Evolutionary conservation across 2,888 invertebrate species (phyloP).

Genomic region (Drosophila peninsularis): DNA sequence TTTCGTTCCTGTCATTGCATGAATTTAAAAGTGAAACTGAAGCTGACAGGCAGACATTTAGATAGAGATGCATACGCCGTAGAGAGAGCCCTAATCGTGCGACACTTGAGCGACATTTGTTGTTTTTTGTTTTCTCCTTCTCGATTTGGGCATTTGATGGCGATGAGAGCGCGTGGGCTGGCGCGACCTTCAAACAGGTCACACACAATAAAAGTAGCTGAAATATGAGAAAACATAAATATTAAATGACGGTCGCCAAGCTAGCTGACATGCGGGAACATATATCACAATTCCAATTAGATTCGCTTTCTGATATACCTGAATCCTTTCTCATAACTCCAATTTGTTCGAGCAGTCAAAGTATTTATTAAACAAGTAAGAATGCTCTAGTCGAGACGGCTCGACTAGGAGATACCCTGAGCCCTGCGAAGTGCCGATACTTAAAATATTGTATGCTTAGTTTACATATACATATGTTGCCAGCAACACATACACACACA

Average conservation of each 20-base stretch:
- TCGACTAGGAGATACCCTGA: too few relatives aligned
- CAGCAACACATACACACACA: too few relatives aligned
- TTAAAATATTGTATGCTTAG: too few relatives aligned
- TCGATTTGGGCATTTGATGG: slow-evolving; percentile 53
- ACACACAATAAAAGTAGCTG: slow-evolving; percentile 58
- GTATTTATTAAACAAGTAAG: too few relatives aligned
- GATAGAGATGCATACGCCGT: slow-evolving; percentile 54
- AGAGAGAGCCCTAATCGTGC: slow-evolving; percentile 21
- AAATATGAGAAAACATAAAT: slow-evolving; percentile 43
- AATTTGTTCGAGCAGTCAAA: slow-evolving; percentile 1
- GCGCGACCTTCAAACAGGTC: slow-evolving; percentile 58
- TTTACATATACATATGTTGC: too few relatives aligned
- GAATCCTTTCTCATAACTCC: slow-evolving; percentile 12
- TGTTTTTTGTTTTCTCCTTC: slow-evolving; percentile 23
- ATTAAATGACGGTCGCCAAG: slow-evolving; percentile 12
- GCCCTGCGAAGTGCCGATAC: too few relatives aligned
- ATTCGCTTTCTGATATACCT: slow-evolving; percentile 1
- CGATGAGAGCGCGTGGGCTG: slow-evolving; percentile 22
- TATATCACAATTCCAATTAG: slow-evolving; percentile 50
- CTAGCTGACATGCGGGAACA: slow-evolving; percentile 33
- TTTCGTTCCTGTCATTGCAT: slow-evolving; percentile 61
- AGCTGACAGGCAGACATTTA: slow-evolving; percentile 27
- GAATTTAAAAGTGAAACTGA: slow-evolving; percentile 65
- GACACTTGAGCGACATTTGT: slow-evolving; percentile 65
- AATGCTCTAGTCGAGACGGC: too few relatives aligned